Conservation (phyloP, 2,888 invertebrate genomes). For the Mesorhabditis spiculigera region DNA sequence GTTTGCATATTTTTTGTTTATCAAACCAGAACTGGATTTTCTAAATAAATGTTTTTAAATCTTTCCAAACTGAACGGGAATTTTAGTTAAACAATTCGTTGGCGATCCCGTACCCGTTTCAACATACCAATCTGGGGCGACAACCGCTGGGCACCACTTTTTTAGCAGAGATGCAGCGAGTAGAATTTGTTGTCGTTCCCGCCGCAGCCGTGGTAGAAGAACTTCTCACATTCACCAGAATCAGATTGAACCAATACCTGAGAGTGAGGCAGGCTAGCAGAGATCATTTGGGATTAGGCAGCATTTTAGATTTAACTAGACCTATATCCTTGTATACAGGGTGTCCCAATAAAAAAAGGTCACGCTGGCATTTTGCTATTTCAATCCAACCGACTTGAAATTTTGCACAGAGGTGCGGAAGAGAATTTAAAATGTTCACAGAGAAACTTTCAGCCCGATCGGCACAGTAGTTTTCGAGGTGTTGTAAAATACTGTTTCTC, state of each 20-base stretch:
- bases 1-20: too few relatives aligned
- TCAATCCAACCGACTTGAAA: too few relatives aligned
- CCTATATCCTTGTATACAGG: neutral
- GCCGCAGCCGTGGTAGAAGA: slow-evolving; percentile 51
- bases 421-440: too few relatives aligned
- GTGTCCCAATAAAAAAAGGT: too few relatives aligned
- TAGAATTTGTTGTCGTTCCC: slow-evolving; percentile 55
- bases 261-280: neutral
- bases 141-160: slow-evolving; percentile 48
- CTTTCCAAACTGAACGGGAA: too few relatives aligned
- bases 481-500: too few relatives aligned
- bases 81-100: neutral
- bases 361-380: too few relatives aligned
- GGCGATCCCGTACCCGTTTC: neutral
- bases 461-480: too few relatives aligned
- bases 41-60: neutral
- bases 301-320: too few relatives aligned
- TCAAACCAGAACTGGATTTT: too few relatives aligned
- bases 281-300: neutral
- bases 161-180: slow-evolving; percentile 46
- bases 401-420: too few relatives aligned
- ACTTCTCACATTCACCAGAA: slow-evolving; percentile 42
- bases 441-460: too few relatives aligned
- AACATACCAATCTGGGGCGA: slow-evolving; percentile 49
- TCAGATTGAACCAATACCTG: slow-evolving; percentile 45